Evolutionary conservation across 2,113 vertebrate species (phyloP).

Genomic region (Osmerus mordax): DNA sequence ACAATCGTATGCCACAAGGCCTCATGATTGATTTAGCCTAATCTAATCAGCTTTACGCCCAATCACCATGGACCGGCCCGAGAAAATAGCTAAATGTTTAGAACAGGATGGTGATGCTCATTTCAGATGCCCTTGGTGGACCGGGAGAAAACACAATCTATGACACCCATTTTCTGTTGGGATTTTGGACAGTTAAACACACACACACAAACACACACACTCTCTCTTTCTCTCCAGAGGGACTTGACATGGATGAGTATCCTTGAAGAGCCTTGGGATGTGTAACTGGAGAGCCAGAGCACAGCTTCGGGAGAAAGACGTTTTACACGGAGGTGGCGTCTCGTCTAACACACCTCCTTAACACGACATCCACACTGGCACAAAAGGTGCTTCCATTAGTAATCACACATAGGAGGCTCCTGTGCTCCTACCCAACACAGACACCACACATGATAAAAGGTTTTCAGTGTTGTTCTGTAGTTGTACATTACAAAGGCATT

Average conservation of each 20-base stretch:
- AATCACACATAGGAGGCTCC: background rate
- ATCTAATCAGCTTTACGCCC: constrained; percentile 30
- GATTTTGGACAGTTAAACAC: constrained; percentile 26
- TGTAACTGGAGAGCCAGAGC: constrained; percentile 13
- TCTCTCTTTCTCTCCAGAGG: constrained; percentile 19
- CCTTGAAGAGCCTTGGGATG: constrained; percentile 42
- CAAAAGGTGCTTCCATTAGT: background rate
- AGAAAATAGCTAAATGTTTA: background rate
- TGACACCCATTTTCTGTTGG: constrained; percentile 11
- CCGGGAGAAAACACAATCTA: constrained; percentile 15
- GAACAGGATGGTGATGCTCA: background rate
- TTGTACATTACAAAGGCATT: constrained; percentile 11
- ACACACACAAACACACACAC: constrained; percentile 8
- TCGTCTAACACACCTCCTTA: constrained; percentile 20
- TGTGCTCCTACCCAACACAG: too few species aligned
- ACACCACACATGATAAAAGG: constrained; percentile 54
- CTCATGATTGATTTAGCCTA: constrained; percentile 41
- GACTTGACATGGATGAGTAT: constrained; percentile 36
- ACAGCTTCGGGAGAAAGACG: constrained; percentile 17
- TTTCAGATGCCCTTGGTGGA: background rate
- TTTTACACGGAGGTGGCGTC: constrained; percentile 12
- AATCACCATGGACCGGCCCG: constrained; percentile 7
- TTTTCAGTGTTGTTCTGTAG: constrained; percentile 63
- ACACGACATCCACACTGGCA: constrained; percentile 1
- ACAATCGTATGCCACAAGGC: background rate